A percentile compares a stretch with the other conserved stretches of the same genome.
Conservation (phyloP, 2,113 vertebrate genomes). For the Puma concolor region DNA sequence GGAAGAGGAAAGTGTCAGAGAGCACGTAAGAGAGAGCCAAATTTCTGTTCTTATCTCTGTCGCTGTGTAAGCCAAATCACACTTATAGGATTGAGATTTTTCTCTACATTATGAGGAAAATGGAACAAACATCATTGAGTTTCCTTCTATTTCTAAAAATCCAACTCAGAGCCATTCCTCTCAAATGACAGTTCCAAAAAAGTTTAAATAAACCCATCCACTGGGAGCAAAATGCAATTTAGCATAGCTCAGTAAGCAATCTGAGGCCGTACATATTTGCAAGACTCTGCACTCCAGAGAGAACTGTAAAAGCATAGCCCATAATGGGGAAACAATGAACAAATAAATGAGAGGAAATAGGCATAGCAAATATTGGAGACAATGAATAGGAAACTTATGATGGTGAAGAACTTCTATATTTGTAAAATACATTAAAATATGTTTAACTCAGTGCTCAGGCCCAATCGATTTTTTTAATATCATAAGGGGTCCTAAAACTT, state of each 20-base stretch:
- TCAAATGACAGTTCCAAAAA: constrained; percentile 4
- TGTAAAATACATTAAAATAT: constrained; percentile 2
- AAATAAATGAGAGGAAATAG: constrained; percentile 5
- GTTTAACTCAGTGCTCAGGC: neutral
- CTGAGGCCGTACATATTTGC: neutral
- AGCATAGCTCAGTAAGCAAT: neutral
- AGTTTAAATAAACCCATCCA: constrained; percentile 52
- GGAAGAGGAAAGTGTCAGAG: neutral
- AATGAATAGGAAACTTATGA: neutral
- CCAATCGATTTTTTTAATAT: neutral
- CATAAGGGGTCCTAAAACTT: neutral
- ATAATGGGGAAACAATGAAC: neutral
- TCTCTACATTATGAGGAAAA: neutral
- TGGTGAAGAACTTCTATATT: neutral
- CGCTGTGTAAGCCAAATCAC: neutral
- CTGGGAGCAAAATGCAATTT: constrained; percentile 43
- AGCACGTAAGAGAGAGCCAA: neutral
- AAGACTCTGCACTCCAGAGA: constrained; percentile 1
- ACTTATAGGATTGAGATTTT: neutral
- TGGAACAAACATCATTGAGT: neutral
- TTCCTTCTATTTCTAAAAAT: neutral
- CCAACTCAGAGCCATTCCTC: neutral
- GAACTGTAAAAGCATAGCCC: neutral
- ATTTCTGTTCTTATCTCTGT: neutral
- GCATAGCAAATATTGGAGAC: neutral